Evolutionary conservation across 2,797 vertebrate genomes (phyloP).

Genomic region (Macrochelys suwanniensis): DNA sequence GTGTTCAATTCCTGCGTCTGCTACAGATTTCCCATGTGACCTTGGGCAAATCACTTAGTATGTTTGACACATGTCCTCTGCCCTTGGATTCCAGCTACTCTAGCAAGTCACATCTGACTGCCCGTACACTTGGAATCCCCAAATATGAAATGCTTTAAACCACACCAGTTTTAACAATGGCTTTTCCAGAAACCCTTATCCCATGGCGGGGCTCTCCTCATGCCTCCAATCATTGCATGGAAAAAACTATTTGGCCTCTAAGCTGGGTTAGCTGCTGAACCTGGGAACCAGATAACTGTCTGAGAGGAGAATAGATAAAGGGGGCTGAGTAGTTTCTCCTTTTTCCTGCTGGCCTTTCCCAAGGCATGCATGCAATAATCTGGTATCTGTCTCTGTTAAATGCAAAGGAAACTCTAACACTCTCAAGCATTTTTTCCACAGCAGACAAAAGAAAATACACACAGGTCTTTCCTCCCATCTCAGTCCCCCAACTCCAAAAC

Average conservation of each 20-base stretch:
- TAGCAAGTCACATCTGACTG: fast-evolving
- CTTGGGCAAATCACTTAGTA: not conserved
- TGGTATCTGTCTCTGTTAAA: slow-evolving; percentile 54
- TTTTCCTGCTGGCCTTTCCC: slow-evolving; percentile 41
- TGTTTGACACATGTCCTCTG: not conserved
- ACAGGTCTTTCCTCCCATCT: slow-evolving; percentile 64
- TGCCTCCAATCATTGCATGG: not conserved
- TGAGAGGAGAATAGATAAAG: not conserved
- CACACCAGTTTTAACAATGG: fast-evolving
- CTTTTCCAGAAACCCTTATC: fast-evolving
- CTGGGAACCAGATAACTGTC: not conserved
- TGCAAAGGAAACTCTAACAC: slow-evolving; percentile 74
- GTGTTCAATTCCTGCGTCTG: not conserved
- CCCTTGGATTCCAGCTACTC: not conserved
- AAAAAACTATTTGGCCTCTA: not conserved
- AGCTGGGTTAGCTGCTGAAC: not conserved
- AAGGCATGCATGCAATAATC: slow-evolving; percentile 60
- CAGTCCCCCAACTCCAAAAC: slow-evolving; percentile 30
- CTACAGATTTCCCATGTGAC: not conserved
- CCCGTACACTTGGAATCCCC: fast-evolving
- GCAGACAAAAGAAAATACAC: slow-evolving; percentile 61
- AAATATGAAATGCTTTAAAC: fast-evolving
- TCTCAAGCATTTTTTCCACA: slow-evolving; percentile 68
- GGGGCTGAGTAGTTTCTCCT: not conserved
- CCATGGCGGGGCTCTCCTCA: fast-evolving